These are phyloP conservation scores for Steatornis caripensis DNA, from an alignment of 2,113 vertebrate genomes.

Conservation along the genomic window DNA sequence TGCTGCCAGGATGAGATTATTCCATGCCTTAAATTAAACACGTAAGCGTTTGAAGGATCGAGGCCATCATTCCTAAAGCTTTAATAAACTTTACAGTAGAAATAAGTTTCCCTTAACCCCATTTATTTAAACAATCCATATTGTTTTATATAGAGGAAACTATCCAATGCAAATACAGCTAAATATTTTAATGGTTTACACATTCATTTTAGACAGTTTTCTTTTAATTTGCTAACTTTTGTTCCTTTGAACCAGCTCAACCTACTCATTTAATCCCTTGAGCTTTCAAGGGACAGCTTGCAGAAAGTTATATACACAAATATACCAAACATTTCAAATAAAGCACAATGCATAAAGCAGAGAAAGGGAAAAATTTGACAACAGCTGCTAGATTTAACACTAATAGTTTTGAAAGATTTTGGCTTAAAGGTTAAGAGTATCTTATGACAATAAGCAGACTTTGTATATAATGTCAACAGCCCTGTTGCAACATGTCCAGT, in stretches of 20 bases:
- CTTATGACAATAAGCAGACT: slow-evolving; percentile 84
- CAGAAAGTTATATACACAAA: slow-evolving; percentile 82
- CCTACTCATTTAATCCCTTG: slow-evolving; percentile 76
- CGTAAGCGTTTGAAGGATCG: slow-evolving; percentile 29
- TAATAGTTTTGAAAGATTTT: slow-evolving; percentile 84
- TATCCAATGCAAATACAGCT: slow-evolving; percentile 69
- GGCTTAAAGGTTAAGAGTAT: slow-evolving; percentile 83
- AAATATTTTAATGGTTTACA: slow-evolving; percentile 81
- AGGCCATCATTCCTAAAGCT: slow-evolving; percentile 71
- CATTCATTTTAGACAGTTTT: slow-evolving; percentile 78
- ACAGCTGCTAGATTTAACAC: slow-evolving; percentile 79
- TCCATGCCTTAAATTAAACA: slow-evolving; percentile 17
- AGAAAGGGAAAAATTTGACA: slow-evolving; percentile 74
- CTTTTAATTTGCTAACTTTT: slow-evolving; percentile 80
- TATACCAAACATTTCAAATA: slow-evolving; percentile 82
- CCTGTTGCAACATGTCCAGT: slow-evolving; percentile 78
- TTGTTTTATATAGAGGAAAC: slow-evolving; percentile 71
- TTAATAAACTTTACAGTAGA: slow-evolving; percentile 61
- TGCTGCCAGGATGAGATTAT: slow-evolving; percentile 10
- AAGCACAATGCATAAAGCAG: slow-evolving; percentile 75
- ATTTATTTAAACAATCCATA: slow-evolving; percentile 71
- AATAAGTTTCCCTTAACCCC: slow-evolving; percentile 62
- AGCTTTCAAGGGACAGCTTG: slow-evolving; percentile 77
- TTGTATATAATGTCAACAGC: slow-evolving; percentile 83
- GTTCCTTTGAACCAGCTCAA: slow-evolving; percentile 74